Evolutionary conservation across 53 echinoderm and acorn worm species (phyloP), one percentile per base, ranked within the genome.

Genomic region (Hippasteria phrygiana): DNA sequence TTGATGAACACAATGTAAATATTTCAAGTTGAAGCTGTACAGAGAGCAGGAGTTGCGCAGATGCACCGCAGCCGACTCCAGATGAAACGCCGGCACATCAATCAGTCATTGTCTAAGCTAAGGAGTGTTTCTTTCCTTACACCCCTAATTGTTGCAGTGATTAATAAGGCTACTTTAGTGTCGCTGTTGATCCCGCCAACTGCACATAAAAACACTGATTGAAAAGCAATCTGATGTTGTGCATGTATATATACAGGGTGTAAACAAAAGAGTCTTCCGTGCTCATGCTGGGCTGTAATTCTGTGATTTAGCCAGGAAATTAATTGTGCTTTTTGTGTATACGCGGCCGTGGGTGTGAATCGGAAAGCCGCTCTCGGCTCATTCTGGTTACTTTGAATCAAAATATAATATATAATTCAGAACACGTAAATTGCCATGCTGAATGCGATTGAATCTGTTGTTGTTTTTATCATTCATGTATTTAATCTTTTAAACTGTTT

Each of bases 1-100:
- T 39, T 59, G 56, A 79, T 42, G 79, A 79, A 62, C 40, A 55
- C 40, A 79, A 53, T 38, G 62, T 55, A 79, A 79, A 79, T 79
- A 62, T 37, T 79, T 79, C 79, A 79, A 36, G 33, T 67, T 67
- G 69, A 33, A 67, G 36, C 0, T 67, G 4, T 36, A 36, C 69
- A 67, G 69, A 67, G 69, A 12, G 34, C 22, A 24, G 4, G 3
- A 26, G 59, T 14, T 3, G 7, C 9, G 33, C 36, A 18, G 36
- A 12, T 35, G 7, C 36, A 36, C 14, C 48, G 33, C 69, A 16
- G 34, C 3, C 18, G 69, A 67, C 33, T 67, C 11, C 34, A 31
- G 33, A 10, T 22, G 26, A 59, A 59, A 59, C 20, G 26, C 59
- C 6, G 8, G 59, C 59, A 59, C n/a, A 59, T 59, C 59, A 59